A percentile compares a stretch with the other conserved stretches of the same genome.
phyloP scores from a whole-genome alignment of 2,113 vertebrate genomes.

The Menidia beryllina region DNA sequence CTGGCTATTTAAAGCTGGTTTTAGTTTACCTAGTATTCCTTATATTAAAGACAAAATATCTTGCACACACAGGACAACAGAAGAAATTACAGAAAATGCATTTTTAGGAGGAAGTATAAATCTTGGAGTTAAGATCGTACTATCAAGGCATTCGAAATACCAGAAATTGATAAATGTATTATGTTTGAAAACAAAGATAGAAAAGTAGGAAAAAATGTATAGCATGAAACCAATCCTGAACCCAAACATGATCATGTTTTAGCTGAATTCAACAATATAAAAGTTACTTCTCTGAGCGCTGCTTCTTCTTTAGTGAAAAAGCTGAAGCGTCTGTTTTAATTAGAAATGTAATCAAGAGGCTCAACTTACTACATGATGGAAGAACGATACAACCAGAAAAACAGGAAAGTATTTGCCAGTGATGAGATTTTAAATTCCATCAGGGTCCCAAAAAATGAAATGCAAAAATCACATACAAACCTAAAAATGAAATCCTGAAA shows the following conservation, averaged over 20 bases:
- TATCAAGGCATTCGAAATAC: conserved; percentile 1
- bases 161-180: no score
- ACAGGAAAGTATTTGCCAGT: background rate
- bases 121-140: background rate
- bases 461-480: background rate
- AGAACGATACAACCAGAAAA: background rate
- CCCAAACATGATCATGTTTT: background rate
- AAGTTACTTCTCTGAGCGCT: background rate
- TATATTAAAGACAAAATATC: no score
- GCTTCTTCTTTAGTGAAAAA: conserved; percentile 21
- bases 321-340: background rate
- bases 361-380: background rate
- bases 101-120: background rate
- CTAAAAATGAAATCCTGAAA: background rate
- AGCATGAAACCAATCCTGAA: no score
- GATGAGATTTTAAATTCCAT: background rate
- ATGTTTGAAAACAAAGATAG: no score
- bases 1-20: no score
- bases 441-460: no score
- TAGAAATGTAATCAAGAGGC: conserved; percentile 5
- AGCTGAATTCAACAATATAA: background rate
- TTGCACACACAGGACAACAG: background rate
- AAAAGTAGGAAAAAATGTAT: no score
- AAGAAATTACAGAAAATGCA: background rate
- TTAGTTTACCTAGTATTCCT: no score